Percentiles rank a stretch among this genome's conserved stretches.
Conservation (phyloP, 1,140 invertebrate species). For the Ephestia elutella region DNA sequence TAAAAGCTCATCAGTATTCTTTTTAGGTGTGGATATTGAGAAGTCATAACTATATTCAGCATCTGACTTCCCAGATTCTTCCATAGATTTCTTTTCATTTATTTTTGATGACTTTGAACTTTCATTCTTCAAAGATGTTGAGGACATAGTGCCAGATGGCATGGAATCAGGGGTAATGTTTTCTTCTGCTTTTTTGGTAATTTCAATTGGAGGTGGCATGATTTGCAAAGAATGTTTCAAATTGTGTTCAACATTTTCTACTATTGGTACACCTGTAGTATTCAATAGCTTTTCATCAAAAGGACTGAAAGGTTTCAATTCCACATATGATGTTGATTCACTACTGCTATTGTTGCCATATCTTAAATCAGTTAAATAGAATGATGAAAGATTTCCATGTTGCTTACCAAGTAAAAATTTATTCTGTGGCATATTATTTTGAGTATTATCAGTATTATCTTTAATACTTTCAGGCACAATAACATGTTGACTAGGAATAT, state of each 20-base stretch:
- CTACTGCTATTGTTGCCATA: constrained; percentile 44
- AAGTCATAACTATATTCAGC: constrained; percentile 60
- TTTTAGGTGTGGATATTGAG: constrained; percentile 38
- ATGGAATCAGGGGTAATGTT: constrained; percentile 25
- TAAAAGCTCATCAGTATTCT: constrained; percentile 25
- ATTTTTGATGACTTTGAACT: constrained; percentile 20
- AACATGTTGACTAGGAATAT: constrained; percentile 55
- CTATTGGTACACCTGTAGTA: constrained; percentile 39
- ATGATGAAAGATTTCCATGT: constrained; percentile 12
- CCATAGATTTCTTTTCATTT: constrained; percentile 27
- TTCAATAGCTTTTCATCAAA: constrained; percentile 50
- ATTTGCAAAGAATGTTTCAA: neutral
- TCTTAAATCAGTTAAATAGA: constrained; percentile 29
- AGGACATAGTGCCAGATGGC: constrained; percentile 29
- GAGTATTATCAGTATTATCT: constrained; percentile 13
- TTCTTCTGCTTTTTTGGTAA: constrained; percentile 6
- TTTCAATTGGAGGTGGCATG: constrained; percentile 7
- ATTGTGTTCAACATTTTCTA: constrained; percentile 14
- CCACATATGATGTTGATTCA: constrained; percentile 62
- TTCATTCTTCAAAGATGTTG: constrained; percentile 28
- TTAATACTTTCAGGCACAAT: constrained; percentile 8
- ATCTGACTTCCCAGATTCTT: constrained; percentile 38
- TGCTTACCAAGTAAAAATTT: constrained; percentile 6
- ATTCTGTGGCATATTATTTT: constrained; percentile 13
- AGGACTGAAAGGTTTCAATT: constrained; percentile 50